Conservation (phyloP, 30 jellyfish, hydroid and myxozoan species). For the Turritopsis dohrnii region DNA sequence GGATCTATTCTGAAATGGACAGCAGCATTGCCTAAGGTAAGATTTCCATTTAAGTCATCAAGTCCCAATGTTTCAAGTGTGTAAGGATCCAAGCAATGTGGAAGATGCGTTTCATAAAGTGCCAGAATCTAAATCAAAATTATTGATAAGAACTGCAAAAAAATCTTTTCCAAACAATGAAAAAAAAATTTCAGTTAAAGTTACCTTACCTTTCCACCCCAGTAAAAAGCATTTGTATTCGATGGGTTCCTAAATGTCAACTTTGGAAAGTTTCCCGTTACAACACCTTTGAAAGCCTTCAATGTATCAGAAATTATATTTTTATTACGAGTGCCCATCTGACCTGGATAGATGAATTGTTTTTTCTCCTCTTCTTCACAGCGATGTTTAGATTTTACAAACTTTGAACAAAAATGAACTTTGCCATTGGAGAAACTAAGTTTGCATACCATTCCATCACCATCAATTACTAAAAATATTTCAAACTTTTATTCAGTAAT, state of each 20-base stretch:
- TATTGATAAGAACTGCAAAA: not conserved
- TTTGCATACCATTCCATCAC: constrained; percentile 98
- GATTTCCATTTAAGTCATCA: constrained; percentile 63
- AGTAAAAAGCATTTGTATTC: constrained; percentile 86
- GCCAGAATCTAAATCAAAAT: constrained; percentile 62
- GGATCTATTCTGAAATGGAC: constrained; percentile 95
- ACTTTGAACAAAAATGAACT: constrained; percentile 85
- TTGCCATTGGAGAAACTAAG: constrained; percentile 60
- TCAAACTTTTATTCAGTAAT: too few relatives aligned
- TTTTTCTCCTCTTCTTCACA: constrained; percentile 54
- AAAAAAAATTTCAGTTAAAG: not conserved
- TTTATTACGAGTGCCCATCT: constrained; percentile 90
- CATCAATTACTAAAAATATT: constrained; percentile 80
- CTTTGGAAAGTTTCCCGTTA: constrained; percentile 49
- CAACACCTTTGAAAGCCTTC: constrained; percentile 50
- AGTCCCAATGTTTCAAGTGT: constrained; percentile 84
- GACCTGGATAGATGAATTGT: constrained; percentile 76
- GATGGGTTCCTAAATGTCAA: constrained; percentile 90
- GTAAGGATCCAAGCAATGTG: constrained; percentile 88
- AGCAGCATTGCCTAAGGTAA: constrained; percentile 65
- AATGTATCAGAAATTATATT: constrained; percentile 47
- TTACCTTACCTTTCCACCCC: constrained; percentile 93
- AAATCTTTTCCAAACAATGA: too few relatives aligned
- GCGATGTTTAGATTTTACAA: constrained; percentile 67
- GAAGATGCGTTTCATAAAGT: constrained; percentile 77